Percentiles rank a stretch among this genome's conserved stretches.
These are phyloP conservation scores for Eremophila alpestris DNA, from an alignment of 2,797 vertebrate genomes.

Conservation along the genomic window DNA sequence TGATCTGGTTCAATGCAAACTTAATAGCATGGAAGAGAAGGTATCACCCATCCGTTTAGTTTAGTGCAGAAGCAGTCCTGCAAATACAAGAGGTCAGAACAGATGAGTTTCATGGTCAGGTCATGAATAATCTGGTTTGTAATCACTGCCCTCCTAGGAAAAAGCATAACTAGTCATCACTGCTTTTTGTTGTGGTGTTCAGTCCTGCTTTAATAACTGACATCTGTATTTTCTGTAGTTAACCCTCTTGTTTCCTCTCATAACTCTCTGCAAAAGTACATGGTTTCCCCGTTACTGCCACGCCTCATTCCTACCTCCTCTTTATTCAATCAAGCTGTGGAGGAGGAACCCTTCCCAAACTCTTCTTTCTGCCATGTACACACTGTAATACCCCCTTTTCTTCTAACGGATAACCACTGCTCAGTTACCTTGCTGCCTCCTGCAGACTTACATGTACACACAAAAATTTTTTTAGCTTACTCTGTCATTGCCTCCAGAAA, in stretches of 20 bases:
- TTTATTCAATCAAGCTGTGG: neutral
- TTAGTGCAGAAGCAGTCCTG: neutral
- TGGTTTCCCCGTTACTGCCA: accelerated
- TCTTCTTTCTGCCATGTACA: neutral
- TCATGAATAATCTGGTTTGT: neutral
- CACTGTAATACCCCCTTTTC: neutral
- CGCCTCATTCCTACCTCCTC: accelerated
- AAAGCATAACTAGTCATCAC: neutral
- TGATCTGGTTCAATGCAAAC: neutral
- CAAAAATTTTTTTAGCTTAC: neutral
- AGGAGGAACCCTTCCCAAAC: neutral
- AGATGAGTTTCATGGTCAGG: neutral
- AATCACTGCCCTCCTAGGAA: neutral
- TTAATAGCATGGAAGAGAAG: neutral
- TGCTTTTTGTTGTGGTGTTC: neutral
- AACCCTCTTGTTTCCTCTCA: neutral
- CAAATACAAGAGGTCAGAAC: neutral
- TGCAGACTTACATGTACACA: neutral
- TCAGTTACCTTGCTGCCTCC: neutral
- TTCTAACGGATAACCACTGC: neutral
- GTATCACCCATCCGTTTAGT: accelerated
- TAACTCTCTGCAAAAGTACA: neutral
- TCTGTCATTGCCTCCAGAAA: neutral
- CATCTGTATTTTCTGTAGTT: neutral
- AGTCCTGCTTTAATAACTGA: neutral